Base-by-base conservation (phyloP, 2,797 vertebrate species). In the Poeciliopsis infans region DNA sequence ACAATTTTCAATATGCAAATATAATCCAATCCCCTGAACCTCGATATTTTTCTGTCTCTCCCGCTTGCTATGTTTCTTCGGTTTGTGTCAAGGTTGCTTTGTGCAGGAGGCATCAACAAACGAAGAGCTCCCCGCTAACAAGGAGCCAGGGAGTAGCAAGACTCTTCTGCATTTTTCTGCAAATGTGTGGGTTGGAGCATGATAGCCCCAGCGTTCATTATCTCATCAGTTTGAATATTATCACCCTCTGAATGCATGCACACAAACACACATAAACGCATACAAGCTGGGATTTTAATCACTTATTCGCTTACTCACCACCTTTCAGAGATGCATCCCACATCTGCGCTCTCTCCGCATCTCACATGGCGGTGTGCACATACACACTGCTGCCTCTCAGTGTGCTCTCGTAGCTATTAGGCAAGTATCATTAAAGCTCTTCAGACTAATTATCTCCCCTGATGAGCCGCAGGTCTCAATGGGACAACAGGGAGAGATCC, bases 401-500 rank as follows among this genome's bases (percentile, higher is more conserved):
- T 75, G 73, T 86, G 84, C 81, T 88, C 59, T 86, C 85, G 83
- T 91, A 91, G 92, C 92, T 92, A 91, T 94, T 93, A 93, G 87
- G 78, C 68, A 31, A 75, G 82, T 88, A 87, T 94, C 92, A 91
- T 92, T 91, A 93, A 90, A 90, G 89, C 94, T 88, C 86, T 93
- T 92, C 87, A 92, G 83, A 78, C 88, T 94, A 93, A 95, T 95
- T 93, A 92, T 91, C 90, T 90, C 86, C 92, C 89, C 85, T 80
- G 89, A 93, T 93, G 92, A 93, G 91, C 88, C 45, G 66, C 80
- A 76, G 83, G 88, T 93, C 92, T 93, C 93, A 81, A 85, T 90
- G 86, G 93, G 83, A 85, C 51, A 12, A 81, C 25, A 10, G 86
- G 83, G 87, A 88, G 86, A 78, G 75, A 90, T 85, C 78, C 49